Evolutionary conservation across 2,888 invertebrate genomes (phyloP).

Genomic region (Cylindroiulus punctatus): DNA sequence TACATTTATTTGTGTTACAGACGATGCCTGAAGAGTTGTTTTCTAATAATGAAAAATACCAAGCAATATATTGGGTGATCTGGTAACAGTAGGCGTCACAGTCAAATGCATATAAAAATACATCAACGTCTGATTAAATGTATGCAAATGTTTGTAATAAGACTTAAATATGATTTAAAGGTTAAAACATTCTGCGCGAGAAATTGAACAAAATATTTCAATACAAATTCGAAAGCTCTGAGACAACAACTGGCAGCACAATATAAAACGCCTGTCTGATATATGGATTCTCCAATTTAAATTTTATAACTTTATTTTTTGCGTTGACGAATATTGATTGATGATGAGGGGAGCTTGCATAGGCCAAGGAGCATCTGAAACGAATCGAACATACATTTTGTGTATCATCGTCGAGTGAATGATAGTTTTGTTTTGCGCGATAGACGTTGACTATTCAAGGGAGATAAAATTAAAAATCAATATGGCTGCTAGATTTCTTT

Average conservation of each 20-base stretch:
- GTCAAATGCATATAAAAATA: too few species aligned
- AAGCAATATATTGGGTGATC: too few species aligned
- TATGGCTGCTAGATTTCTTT: neutral
- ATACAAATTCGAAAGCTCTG: neutral
- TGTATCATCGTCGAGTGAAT: neutral
- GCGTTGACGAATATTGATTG: neutral
- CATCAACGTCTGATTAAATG: too few species aligned
- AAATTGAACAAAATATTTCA: neutral
- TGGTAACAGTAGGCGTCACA: too few species aligned
- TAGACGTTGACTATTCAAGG: conserved; percentile 13
- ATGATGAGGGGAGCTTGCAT: neutral
- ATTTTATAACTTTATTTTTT: neutral
- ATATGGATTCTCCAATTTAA: neutral
- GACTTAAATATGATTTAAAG: too few species aligned
- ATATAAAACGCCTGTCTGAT: neutral
- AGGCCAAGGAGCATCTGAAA: neutral
- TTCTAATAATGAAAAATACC: too few species aligned
- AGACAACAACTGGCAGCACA: neutral
- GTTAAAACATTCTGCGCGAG: neutral
- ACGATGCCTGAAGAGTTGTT: too few species aligned
- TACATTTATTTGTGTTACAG: too few species aligned
- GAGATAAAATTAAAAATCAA: conserved; percentile 22
- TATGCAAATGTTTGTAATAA: too few species aligned
- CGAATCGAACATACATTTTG: neutral
- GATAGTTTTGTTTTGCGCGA: neutral